Evolutionary conservation across 92 coral and sea anemone genomes (phyloP).

Genomic region (Parazoanthus darwini): DNA sequence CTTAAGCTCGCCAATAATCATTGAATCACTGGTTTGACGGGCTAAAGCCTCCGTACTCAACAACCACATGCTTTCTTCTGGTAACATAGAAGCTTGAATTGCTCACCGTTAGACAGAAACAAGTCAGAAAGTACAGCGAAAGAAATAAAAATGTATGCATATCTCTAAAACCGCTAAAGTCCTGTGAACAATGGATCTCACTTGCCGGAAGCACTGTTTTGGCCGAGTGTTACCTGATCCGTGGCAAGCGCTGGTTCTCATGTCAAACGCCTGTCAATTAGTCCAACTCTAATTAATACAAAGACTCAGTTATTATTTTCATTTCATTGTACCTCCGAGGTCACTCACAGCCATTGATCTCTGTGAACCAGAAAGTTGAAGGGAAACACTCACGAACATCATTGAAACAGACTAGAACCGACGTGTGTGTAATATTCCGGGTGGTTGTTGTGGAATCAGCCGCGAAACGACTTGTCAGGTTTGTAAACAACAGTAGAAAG

Average conservation of each 20-base stretch:
- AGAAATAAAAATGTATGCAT: background rate
- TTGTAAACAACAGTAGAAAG: constrained; percentile 37
- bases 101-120: background rate
- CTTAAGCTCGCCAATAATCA: background rate
- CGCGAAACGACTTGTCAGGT: constrained; percentile 18
- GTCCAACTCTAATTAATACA: constrained; percentile 34
- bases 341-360: constrained; percentile 32
- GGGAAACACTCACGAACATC: constrained; percentile 21
- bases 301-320: constrained; percentile 41
- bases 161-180: background rate
- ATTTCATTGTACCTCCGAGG: constrained; percentile 40
- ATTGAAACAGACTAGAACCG: background rate
- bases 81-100: background rate
- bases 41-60: background rate
- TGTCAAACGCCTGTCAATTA: constrained; percentile 49
- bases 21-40: constrained; percentile 1
- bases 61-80: background rate
- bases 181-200: constrained; percentile 17
- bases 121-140: background rate
- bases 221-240: constrained; percentile 35
- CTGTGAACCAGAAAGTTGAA: constrained; percentile 25
- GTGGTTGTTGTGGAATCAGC: constrained; percentile 13
- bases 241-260: constrained; percentile 19
- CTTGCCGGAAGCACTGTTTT: constrained; percentile 41
- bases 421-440: constrained; percentile 2